Percentiles rank a stretch among this genome's conserved stretches.
These are phyloP conservation scores for Taenioides sp. DNA, from an alignment of 2,797 vertebrate genomes.

Conservation along the genomic window DNA sequence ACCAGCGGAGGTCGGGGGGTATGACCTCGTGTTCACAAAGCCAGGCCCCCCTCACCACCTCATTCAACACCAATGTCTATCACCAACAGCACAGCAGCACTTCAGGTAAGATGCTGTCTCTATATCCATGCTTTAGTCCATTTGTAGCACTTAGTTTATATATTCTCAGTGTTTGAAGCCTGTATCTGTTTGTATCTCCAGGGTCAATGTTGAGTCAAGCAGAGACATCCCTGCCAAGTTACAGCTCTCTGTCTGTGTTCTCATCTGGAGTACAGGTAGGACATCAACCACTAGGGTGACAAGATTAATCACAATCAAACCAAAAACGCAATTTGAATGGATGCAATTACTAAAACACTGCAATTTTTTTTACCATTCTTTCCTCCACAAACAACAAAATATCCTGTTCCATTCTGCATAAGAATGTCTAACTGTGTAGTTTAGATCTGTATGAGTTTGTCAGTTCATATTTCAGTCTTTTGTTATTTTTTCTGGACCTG, in stretches of 20 bases:
- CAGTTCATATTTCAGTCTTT: too few relatives aligned
- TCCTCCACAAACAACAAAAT: too few relatives aligned
- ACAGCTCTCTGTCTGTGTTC: slow-evolving; percentile 80
- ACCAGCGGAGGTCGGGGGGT: slow-evolving; percentile 81
- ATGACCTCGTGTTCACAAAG: slow-evolving; percentile 79
- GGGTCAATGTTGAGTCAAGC: slow-evolving; percentile 83
- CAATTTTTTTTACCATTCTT: too few relatives aligned
- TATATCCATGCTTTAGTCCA: background rate
- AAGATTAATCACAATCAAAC: too few relatives aligned
- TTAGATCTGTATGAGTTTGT: too few relatives aligned
- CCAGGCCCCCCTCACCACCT: slow-evolving; percentile 78
- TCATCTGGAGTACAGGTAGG: slow-evolving; percentile 79
- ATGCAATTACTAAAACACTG: too few relatives aligned
- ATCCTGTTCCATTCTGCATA: too few relatives aligned
- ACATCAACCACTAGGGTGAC: slow-evolving; percentile 38
- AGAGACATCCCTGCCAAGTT: slow-evolving; percentile 82
- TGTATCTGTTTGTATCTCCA: slow-evolving; percentile 58
- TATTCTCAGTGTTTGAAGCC: slow-evolving; percentile 7
- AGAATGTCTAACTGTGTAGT: too few relatives aligned
- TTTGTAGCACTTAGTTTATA: background rate
- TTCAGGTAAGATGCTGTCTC: slow-evolving; percentile 68
- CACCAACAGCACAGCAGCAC: slow-evolving; percentile 79
- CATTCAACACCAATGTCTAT: slow-evolving; percentile 82
- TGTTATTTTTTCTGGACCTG: too few relatives aligned
- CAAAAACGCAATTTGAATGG: too few relatives aligned